Percentiles rank a stretch among this genome's conserved stretches.
phyloP scores from a whole-genome alignment of 2,888 invertebrate species.

The Athetis lepigone region DNA sequence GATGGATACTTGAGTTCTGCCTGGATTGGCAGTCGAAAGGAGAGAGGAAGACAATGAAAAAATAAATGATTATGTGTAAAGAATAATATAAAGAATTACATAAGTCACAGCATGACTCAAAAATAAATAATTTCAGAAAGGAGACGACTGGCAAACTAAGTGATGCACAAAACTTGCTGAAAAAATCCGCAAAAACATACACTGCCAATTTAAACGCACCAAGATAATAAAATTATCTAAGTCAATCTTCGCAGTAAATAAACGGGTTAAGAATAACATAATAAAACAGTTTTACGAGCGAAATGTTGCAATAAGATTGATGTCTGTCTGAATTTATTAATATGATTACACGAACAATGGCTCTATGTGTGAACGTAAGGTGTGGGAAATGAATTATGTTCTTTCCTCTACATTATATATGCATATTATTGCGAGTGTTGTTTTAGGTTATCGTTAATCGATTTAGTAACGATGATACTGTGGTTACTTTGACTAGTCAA shows the following conservation, averaged over 20 bases:
- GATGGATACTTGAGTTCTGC: too few relatives aligned
- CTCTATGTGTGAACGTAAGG: constrained; percentile 44
- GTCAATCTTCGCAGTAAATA: not conserved
- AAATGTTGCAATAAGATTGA: constrained; percentile 44
- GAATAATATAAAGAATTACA: too few relatives aligned
- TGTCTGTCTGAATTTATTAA: constrained; percentile 35
- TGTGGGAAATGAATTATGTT: constrained; percentile 42
- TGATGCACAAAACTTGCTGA: too few relatives aligned
- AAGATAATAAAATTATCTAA: not conserved
- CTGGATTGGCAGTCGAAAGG: too few relatives aligned
- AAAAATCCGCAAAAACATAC: too few relatives aligned
- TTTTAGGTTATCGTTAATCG: constrained; percentile 31
- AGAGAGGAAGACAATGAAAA: too few relatives aligned
- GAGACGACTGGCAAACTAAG: too few relatives aligned
- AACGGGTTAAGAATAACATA: not conserved
- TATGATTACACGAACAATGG: constrained; percentile 46
- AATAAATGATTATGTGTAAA: too few relatives aligned
- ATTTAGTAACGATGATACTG: constrained; percentile 27
- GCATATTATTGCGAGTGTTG: constrained; percentile 31
- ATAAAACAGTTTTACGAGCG: constrained; percentile 6
- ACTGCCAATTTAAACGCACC: not conserved
- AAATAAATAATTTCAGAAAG: too few relatives aligned
- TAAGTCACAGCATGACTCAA: too few relatives aligned
- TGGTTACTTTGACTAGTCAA: too few relatives aligned
- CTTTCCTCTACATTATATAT: constrained; percentile 30